Evolutionary conservation across 2,797 vertebrate species (phyloP).

Genomic region (Dendrocincla tyrannina): DNA sequence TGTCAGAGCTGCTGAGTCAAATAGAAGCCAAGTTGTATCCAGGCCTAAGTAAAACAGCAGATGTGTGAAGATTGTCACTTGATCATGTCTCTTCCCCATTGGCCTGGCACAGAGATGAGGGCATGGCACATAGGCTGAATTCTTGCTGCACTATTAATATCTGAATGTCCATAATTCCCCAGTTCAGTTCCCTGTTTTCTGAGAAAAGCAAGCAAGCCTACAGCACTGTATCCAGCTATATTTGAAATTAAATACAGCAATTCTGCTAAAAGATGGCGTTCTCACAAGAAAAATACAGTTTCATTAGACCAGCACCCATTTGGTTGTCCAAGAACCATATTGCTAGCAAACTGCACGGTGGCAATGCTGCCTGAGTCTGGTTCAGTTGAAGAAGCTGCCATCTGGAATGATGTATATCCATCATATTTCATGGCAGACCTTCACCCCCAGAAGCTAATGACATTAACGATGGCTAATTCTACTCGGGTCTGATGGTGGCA

Average conservation of each 20-base stretch:
- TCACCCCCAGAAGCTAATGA: neutral
- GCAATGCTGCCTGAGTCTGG: neutral
- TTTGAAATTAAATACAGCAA: neutral
- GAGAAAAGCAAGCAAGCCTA: neutral
- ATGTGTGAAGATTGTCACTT: neutral
- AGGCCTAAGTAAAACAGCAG: neutral
- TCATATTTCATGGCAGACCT: neutral
- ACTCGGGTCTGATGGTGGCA: neutral
- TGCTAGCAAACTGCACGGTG: neutral
- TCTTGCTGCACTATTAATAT: neutral
- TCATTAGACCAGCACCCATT: neutral
- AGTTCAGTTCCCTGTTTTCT: neutral
- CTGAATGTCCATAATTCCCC: neutral
- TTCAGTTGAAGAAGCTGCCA: neutral
- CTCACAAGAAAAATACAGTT: neutral
- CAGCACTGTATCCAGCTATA: neutral
- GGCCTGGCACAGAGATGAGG: neutral
- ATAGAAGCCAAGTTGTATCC: neutral
- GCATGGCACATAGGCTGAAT: neutral
- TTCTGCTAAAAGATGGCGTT: neutral
- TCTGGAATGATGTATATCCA: neutral
- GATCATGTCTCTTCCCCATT: neutral
- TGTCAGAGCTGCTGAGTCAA: neutral
- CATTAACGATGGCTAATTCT: neutral
- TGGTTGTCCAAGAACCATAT: neutral